Evolutionary conservation across 2,888 invertebrate genomes (phyloP), one percentile per base, ranked within the genome.

Genomic region (Phasia obesa): DNA sequence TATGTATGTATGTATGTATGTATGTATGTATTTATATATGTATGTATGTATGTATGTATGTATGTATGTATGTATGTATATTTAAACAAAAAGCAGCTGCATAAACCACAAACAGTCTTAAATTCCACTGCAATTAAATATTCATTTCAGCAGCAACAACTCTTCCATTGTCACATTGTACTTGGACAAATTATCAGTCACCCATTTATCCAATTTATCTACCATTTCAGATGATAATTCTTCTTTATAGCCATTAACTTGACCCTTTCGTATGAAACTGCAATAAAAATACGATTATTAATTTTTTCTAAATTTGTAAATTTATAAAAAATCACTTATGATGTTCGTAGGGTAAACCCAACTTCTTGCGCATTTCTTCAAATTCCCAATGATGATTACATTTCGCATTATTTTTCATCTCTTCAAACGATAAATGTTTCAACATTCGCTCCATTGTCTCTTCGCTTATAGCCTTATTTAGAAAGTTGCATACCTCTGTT

Each of bases 341-440:
- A 19, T 57, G 59, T 57, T 84, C 83, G n/a, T 77, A 67, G 19
- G 62, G 77, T n/a, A 59, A 35, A 21, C 76, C 65, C 21, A 42
- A 21, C 19, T 80, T 57, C 6, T 67, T 44, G 0, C 57, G 74
- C 0, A n/a, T 0, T n/a, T 85, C 85, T 0, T 70, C 19, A 5
- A 57, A 38, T 31, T 88, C 89, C 87, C 86, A 87, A 1, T 59
- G 17, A 78, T 89, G 89, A 84, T 88, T 87, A 0, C 87, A 87
- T 13, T 81, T 88, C 13, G 86, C 85, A 83, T 89, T 89, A 44
- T 86, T 86, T 65, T 87, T 87, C 88, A 90, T 90, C 82, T 89
- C 87, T 4, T 88, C 88, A 31, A 90, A 90, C 0, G 88, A 87
- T 0, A 90, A 85, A 81, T 90, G 89, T 1, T 87, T 85, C 0